These are phyloP conservation scores for Polypedilum pembai DNA, from an alignment of 1,140 invertebrate genomes.

Conservation along the genomic window DNA sequence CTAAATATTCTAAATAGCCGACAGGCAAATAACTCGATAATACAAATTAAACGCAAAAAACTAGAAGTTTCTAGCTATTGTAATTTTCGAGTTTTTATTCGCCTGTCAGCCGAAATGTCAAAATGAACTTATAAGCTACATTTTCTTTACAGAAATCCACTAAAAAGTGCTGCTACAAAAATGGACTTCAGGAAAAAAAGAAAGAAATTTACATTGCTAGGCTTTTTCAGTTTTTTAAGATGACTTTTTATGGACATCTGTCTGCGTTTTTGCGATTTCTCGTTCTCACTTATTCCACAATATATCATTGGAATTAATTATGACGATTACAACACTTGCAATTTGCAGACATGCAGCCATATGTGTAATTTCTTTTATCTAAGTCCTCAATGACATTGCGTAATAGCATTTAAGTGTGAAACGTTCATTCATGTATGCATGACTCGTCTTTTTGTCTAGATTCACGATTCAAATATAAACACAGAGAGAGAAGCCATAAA, in stretches of 20 bases:
- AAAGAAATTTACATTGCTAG: not conserved
- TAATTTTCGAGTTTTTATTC: too few species aligned
- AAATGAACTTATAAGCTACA: too few species aligned
- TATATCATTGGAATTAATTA: conserved; percentile 1
- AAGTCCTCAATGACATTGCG: not conserved
- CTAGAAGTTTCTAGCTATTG: too few species aligned
- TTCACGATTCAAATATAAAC: not conserved
- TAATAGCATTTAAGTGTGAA: not conserved
- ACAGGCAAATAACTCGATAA: too few species aligned
- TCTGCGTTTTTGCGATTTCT: conserved; percentile 1
- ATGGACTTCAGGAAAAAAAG: not conserved
- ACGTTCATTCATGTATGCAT: not conserved
- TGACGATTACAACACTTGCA: not conserved
- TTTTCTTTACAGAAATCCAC: too few species aligned
- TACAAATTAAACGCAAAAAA: too few species aligned
- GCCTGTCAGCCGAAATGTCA: too few species aligned
- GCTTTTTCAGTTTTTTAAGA: not conserved
- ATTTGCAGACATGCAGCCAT: not conserved
- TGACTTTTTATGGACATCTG: conserved; percentile 17
- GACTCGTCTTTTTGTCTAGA: not conserved
- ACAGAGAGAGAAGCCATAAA: too few species aligned
- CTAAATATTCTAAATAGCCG: too few species aligned
- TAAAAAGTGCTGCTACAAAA: not conserved
- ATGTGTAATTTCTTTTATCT: not conserved
- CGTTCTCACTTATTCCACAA: not conserved